Evolutionary conservation across 2,888 invertebrate species (phyloP).

Genomic region (Pheosia tremula): DNA sequence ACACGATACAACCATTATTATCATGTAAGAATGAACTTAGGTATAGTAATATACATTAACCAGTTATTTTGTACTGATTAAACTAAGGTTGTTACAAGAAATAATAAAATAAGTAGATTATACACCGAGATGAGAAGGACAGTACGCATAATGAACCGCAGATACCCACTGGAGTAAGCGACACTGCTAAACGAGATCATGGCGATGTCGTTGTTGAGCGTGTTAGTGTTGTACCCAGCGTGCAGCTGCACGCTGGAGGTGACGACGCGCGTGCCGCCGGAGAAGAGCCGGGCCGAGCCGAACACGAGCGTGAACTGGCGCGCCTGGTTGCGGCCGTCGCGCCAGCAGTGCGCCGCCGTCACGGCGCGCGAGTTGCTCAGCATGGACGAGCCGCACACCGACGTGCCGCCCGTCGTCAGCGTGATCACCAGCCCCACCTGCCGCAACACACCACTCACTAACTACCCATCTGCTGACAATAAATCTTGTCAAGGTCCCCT

Average conservation of each 20-base stretch:
- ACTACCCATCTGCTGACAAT: no score
- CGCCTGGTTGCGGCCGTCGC: slow-evolving; percentile 45
- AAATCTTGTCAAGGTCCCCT: no score
- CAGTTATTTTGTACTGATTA: neutral
- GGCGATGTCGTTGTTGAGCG: slow-evolving; percentile 45
- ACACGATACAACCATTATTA: neutral
- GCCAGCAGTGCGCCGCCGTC: slow-evolving; percentile 57
- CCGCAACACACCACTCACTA: neutral
- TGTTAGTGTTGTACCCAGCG: slow-evolving; percentile 34
- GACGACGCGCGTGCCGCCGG: slow-evolving; percentile 41
- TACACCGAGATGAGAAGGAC: no score
- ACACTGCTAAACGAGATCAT: slow-evolving; percentile 35
- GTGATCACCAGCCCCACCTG: slow-evolving; percentile 47
- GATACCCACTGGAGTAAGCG: slow-evolving; percentile 42
- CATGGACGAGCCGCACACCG: slow-evolving; percentile 49
- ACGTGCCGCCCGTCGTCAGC: slow-evolving; percentile 39
- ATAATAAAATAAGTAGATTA: no score
- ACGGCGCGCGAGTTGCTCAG: slow-evolving; percentile 42
- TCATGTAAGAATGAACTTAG: no score
- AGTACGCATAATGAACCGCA: neutral
- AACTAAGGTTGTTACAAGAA: neutral
- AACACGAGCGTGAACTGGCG: slow-evolving; percentile 52
- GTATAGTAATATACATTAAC: no score
- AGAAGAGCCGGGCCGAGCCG: slow-evolving; percentile 44
- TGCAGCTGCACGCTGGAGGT: slow-evolving; percentile 43